Evolutionary conservation across 2,888 invertebrate genomes (phyloP).

Genomic region (Orthosia incerta): DNA sequence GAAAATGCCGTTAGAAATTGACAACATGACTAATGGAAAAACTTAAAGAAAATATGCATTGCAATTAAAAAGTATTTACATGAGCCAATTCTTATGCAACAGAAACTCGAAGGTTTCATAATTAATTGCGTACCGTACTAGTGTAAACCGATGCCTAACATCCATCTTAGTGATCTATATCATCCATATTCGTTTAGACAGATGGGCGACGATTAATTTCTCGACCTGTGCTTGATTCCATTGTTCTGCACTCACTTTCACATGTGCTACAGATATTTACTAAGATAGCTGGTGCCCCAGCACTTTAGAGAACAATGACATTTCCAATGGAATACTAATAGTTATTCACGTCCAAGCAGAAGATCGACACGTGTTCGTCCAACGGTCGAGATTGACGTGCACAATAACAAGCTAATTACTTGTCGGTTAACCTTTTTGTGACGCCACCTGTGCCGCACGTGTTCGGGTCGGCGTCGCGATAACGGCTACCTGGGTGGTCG

Average conservation of each 20-base stretch:
- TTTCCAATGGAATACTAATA: slow-evolving; percentile 57
- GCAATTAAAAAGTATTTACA: slow-evolving; percentile 13
- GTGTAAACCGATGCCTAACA: slow-evolving; percentile 39
- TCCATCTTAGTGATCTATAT: slow-evolving; percentile 59
- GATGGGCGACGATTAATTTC: slow-evolving; percentile 54
- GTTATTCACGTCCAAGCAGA: slow-evolving; percentile 42
- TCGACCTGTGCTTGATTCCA: slow-evolving; percentile 56
- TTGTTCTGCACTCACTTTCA: slow-evolving; percentile 73
- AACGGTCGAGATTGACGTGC: too few relatives aligned
- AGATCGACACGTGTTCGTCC: too few relatives aligned
- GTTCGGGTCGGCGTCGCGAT: too few relatives aligned
- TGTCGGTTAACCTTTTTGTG: too few relatives aligned
- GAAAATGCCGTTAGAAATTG: slow-evolving; percentile 9
- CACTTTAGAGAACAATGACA: slow-evolving; percentile 65
- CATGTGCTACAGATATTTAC: slow-evolving; percentile 63
- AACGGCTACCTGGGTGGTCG: too few relatives aligned
- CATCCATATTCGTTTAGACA: slow-evolving; percentile 47
- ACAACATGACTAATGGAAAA: slow-evolving; percentile 5
- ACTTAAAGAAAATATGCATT: slow-evolving; percentile 1
- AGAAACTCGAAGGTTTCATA: slow-evolving; percentile 18
- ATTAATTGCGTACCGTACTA: slow-evolving; percentile 34
- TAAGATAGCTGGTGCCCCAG: slow-evolving; percentile 62
- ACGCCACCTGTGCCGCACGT: too few relatives aligned
- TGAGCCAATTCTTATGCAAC: slow-evolving; percentile 19
- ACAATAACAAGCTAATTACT: too few relatives aligned